Percentiles rank a stretch among this genome's conserved stretches.
phyloP scores from a whole-genome alignment of 2,113 vertebrate species.

The Callaeas wilsoni region DNA sequence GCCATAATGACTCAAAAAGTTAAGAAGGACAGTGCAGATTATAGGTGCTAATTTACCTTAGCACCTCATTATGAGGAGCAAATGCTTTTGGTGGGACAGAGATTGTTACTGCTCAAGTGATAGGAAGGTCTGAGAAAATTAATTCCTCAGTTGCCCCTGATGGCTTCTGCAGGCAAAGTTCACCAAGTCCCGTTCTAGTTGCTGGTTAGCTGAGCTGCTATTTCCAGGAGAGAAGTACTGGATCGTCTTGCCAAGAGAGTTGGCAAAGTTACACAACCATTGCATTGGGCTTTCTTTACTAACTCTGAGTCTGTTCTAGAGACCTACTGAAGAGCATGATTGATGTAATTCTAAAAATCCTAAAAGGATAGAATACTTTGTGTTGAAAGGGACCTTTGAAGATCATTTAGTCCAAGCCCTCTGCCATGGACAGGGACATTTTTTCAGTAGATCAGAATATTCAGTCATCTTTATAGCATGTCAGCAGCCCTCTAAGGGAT shows the following conservation, averaged over 20 bases:
- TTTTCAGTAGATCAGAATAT: neutral
- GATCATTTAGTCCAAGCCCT: neutral
- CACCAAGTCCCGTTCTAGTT: neutral
- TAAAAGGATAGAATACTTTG: neutral
- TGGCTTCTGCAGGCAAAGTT: neutral
- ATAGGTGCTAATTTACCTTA: neutral
- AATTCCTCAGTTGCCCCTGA: neutral
- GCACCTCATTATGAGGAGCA: neutral
- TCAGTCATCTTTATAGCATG: neutral
- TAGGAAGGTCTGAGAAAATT: neutral
- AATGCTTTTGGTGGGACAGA: neutral
- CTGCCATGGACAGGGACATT: neutral
- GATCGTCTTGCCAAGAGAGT: neutral
- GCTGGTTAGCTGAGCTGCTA: neutral
- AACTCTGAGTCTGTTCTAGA: neutral
- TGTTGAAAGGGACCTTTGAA: neutral
- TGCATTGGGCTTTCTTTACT: fast-evolving
- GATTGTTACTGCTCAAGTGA: neutral
- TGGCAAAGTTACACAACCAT: neutral
- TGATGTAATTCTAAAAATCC: neutral
- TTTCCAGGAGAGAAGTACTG: neutral
- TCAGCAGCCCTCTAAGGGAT: neutral
- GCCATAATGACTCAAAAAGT: neutral
- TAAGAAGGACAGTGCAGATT: neutral
- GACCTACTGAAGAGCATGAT: neutral